phyloP scores from a whole-genome alignment of 2,888 invertebrate genomes.

The Boloria selene region DNA sequence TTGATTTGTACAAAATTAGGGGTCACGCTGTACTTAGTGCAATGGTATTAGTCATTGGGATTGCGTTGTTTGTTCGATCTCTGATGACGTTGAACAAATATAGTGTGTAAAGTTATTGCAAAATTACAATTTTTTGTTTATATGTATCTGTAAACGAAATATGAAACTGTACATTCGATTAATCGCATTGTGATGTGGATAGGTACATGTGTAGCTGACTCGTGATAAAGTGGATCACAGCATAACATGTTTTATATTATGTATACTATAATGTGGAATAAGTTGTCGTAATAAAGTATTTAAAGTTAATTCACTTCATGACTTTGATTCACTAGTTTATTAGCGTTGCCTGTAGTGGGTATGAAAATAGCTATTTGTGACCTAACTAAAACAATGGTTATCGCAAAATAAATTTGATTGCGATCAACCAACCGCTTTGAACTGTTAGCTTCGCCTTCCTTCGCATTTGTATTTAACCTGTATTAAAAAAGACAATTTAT shows the following conservation, averaged over 20 bases:
- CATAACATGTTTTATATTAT: slow-evolving; percentile 81
- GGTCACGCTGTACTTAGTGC: slow-evolving; percentile 48
- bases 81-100: slow-evolving; percentile 77
- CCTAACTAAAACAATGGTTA: slow-evolving; percentile 6
- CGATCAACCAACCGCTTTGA: slow-evolving; percentile 1
- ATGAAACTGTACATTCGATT: slow-evolving; percentile 64
- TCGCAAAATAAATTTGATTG: slow-evolving; percentile 1
- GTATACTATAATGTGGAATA: slow-evolving; percentile 81
- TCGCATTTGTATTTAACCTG: background rate
- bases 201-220: slow-evolving; percentile 73
- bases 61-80: slow-evolving; percentile 71
- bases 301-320: slow-evolving; percentile 78
- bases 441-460: background rate
- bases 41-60: slow-evolving; percentile 52
- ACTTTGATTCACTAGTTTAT: slow-evolving; percentile 66
- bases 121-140: slow-evolving; percentile 72
- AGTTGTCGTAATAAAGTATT: slow-evolving; percentile 83
- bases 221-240: slow-evolving; percentile 79
- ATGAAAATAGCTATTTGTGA: background rate
- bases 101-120: slow-evolving; percentile 78
- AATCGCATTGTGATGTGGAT: slow-evolving; percentile 79
- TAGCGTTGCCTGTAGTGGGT: slow-evolving; percentile 52
- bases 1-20: slow-evolving; percentile 48
- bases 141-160: slow-evolving; percentile 59
- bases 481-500: background rate